A percentile compares a stretch with the other conserved stretches of the same genome.
Evolutionary conservation across 1,140 invertebrate genomes (phyloP).

Genomic region (Drosophila repletoides): DNA sequence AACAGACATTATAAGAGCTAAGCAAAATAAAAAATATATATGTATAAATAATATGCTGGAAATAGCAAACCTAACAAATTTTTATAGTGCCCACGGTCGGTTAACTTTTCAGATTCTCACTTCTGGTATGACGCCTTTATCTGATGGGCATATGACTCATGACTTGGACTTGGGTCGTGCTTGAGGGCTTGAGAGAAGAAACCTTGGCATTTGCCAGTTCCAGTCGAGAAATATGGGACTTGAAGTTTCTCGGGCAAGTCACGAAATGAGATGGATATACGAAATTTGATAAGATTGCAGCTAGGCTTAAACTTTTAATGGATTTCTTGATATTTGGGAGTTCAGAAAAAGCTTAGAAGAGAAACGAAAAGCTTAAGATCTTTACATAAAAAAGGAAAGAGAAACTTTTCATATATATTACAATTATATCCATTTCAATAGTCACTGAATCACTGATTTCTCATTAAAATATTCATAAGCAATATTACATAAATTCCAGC

Average conservation of each 20-base stretch:
- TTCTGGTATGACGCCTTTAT: conserved; percentile 21
- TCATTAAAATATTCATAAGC: too few relatives aligned
- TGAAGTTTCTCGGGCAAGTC: not conserved
- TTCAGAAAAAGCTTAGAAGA: too few relatives aligned
- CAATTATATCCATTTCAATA: too few relatives aligned
- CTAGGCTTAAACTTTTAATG: conserved; percentile 6
- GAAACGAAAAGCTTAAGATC: not conserved
- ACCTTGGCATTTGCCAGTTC: too few relatives aligned
- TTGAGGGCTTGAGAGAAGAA: conserved; percentile 13
- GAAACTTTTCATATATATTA: not conserved
- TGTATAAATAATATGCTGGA: conserved; percentile 22
- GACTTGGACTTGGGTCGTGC: conserved; percentile 27
- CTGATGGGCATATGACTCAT: conserved; percentile 12
- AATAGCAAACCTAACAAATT: conserved; percentile 31
- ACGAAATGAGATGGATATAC: not conserved
- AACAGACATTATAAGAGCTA: conserved; percentile 54
- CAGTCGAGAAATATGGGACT: too few relatives aligned
- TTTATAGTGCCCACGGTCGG: conserved; percentile 25
- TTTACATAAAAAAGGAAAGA: not conserved
- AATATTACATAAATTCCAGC: too few relatives aligned
- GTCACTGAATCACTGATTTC: too few relatives aligned
- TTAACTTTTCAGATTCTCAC: conserved; percentile 30
- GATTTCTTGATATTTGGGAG: not conserved
- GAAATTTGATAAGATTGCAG: not conserved
- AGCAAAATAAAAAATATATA: conserved; percentile 15